phyloP scores from a whole-genome alignment of 2,797 vertebrate species.

The Microcaecilia unicolor region DNA sequence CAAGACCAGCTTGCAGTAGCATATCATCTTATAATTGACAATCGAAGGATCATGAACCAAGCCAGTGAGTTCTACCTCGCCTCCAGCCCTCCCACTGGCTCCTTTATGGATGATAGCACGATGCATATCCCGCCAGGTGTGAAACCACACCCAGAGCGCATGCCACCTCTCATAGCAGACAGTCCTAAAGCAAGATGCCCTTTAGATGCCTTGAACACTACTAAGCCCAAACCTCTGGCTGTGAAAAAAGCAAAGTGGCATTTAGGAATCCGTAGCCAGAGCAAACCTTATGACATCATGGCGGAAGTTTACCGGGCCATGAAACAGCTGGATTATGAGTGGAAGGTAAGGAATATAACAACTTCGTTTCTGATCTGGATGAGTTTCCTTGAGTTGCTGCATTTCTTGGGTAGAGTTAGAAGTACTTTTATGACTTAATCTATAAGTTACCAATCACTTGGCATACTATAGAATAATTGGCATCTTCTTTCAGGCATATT shows the following conservation, averaged over 20 bases:
- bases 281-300: slow-evolving; percentile 95
- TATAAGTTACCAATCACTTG: no score
- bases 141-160: slow-evolving; percentile 91
- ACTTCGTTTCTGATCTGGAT: no score
- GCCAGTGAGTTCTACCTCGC: slow-evolving; percentile 98
- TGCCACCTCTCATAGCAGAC: slow-evolving; percentile 88
- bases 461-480: no score
- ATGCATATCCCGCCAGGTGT: slow-evolving; percentile 81
- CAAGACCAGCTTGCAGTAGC: slow-evolving; percentile 94
- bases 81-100: slow-evolving; percentile 89
- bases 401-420: no score
- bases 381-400: no score
- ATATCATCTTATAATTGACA: slow-evolving; percentile 95
- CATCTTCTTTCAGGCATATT: no score
- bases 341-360: slow-evolving; percentile 93
- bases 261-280: slow-evolving; percentile 95
- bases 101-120: slow-evolving; percentile 87
- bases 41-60: slow-evolving; percentile 96
- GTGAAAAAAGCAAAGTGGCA: slow-evolving; percentile 99
- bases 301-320: slow-evolving; percentile 95
- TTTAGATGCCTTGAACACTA: slow-evolving; percentile 92
- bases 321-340: slow-evolving; percentile 89
- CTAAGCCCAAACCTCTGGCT: slow-evolving; percentile 83
- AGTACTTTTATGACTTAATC: no score
- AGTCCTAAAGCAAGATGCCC: slow-evolving; percentile 89